These are phyloP conservation scores for Cuculus canorus DNA, from an alignment of 2,797 vertebrate species.

Conservation along the genomic window DNA sequence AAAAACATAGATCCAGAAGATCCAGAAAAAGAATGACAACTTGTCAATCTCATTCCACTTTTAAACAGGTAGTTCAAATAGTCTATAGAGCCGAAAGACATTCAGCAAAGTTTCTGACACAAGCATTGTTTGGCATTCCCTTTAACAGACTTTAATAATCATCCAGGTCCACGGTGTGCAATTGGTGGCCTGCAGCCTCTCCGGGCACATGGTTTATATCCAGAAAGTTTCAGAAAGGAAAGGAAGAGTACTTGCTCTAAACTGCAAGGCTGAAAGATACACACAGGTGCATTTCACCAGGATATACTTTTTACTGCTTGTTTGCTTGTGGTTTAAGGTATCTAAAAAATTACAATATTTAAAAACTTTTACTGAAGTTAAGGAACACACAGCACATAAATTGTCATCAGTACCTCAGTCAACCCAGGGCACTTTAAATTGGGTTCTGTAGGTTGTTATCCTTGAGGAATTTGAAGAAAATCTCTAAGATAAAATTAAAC, in stretches of 20 bases:
- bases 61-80: neutral
- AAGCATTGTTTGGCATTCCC: neutral
- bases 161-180: rapidly evolving
- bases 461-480: neutral
- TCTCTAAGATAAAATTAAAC: neutral
- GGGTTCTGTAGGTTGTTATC: neutral
- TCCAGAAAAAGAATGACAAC: neutral
- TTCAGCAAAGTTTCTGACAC: neutral
- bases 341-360: neutral
- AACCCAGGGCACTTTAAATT: neutral
- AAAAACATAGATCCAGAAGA: neutral
- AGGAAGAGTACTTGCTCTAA: neutral
- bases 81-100: neutral
- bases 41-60: neutral
- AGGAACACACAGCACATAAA: neutral
- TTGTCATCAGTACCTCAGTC: neutral
- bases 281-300: rapidly evolving
- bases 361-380: neutral
- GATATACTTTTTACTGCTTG: neutral
- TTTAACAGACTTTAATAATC: neutral
- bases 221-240: neutral
- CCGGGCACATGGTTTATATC: neutral
- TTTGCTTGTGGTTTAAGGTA: neutral
- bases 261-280: neutral
- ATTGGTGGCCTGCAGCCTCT: neutral